These are phyloP conservation scores for Scleropages formosus DNA, from an alignment of 2,797 vertebrate genomes.

Conservation along the genomic window DNA sequence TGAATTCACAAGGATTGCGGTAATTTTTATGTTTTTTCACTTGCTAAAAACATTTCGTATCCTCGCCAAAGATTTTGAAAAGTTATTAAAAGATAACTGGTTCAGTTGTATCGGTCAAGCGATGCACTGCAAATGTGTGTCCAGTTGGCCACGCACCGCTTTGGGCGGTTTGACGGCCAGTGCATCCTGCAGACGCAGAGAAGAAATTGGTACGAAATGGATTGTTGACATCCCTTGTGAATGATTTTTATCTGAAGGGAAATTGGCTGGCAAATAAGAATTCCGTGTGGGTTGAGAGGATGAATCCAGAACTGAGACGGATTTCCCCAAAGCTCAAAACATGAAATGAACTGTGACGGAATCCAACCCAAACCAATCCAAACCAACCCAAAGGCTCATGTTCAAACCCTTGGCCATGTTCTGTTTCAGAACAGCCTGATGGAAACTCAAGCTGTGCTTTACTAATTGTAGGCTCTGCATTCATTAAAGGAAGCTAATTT, in stretches of 20 bases:
- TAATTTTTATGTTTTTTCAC: background rate
- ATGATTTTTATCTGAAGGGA: too few relatives aligned
- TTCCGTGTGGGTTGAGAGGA: too few relatives aligned
- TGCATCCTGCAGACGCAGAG: background rate
- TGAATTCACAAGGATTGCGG: background rate
- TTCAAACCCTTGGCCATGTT: background rate
- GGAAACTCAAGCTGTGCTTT: background rate
- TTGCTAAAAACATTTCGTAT: too few relatives aligned
- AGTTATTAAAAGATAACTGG: slow-evolving; percentile 16
- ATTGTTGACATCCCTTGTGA: too few relatives aligned
- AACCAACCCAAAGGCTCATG: background rate
- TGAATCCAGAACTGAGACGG: too few relatives aligned
- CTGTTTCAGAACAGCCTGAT: background rate
- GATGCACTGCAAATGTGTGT: too few relatives aligned
- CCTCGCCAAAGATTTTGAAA: slow-evolving; percentile 13
- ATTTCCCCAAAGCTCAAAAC: too few relatives aligned
- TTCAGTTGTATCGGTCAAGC: background rate
- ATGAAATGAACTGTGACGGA: too few relatives aligned
- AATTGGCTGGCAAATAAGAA: too few relatives aligned
- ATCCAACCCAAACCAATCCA: too few relatives aligned
- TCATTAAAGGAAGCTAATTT: slow-evolving; percentile 14
- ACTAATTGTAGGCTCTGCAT: background rate
- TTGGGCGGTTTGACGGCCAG: background rate
- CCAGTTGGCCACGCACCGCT: too few relatives aligned
- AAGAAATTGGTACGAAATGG: too few relatives aligned